Base-by-base conservation (phyloP, 2,888 invertebrate species). In the Mythimna ferrago region DNA sequence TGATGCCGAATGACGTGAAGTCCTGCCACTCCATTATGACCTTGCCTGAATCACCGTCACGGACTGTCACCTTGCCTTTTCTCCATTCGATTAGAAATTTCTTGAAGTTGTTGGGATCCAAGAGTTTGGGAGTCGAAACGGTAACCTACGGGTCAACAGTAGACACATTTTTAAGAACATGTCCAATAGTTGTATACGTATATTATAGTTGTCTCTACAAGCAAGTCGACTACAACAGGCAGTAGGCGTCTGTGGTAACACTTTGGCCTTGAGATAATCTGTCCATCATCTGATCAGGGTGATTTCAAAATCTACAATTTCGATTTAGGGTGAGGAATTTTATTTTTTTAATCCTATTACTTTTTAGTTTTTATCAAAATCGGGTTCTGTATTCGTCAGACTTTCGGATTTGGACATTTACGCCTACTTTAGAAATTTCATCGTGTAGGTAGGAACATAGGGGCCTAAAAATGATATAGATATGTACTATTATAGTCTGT, bases 11-110 rank as follows among this genome's bases (percentile, higher is more conserved):
- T 9, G 97, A 97, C 21, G 94, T 89, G 6, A 97, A 96, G 89
- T 97, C 97, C 80, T 93, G 91, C 97, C 97, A 97, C 84, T 97
- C 96, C 95, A 97, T 93, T 77, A 97, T 89, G 68, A 96, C 90
- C 26, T 94, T 94, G 26, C 97, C 97, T 38, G 95, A 91, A 44
- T 88, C 88, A 71, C 95, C 94, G 76, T 96, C 94, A 57, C 96
- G 96, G 69, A 97, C 96, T 73, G 92, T 85, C 87, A 97, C 85
- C 80, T 96, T 93, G 81, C 97, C 97, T 86, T 96, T 95, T 81
- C 94, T 92, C 97, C 97, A 97, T 87, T 96, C 94, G 84, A 97
- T 91, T 87, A 95, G 84, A 91, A 97, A 97, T 90, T 94, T 96
- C 89, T 93, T 96, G 93, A 94, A 96, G 91, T 97, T 96, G 87